Percentiles rank a stretch among this genome's conserved stretches.
These are phyloP conservation scores for Pogona vitticeps DNA, from an alignment of 2,113 vertebrate genomes.

Conservation along the genomic window DNA sequence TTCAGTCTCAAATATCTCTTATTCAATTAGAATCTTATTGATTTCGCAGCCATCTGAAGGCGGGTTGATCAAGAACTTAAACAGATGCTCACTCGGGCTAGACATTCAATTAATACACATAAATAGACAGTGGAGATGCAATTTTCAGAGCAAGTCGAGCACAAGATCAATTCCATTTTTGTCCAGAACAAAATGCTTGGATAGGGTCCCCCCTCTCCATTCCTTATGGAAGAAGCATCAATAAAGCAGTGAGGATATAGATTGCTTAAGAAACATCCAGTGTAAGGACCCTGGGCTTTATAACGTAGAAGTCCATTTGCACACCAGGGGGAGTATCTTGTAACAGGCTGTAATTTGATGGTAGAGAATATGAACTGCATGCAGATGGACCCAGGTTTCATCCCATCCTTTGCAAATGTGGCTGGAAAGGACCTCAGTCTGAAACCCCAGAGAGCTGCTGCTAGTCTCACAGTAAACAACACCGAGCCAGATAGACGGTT, in stretches of 20 bases:
- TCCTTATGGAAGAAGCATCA: neutral
- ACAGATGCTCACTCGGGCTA: constrained; percentile 51
- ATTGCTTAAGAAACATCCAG: rapidly evolving
- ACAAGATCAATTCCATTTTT: constrained; percentile 68
- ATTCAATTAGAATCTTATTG: constrained; percentile 70
- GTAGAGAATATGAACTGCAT: neutral
- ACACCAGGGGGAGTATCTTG: neutral
- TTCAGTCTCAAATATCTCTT: constrained; percentile 56
- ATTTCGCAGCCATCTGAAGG: constrained; percentile 51
- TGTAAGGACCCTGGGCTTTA: neutral
- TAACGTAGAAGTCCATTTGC: neutral
- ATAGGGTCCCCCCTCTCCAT: constrained; percentile 32
- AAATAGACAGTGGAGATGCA: constrained; percentile 66
- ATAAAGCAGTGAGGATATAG: neutral
- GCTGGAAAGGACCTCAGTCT: neutral
- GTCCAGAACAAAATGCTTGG: constrained; percentile 43
- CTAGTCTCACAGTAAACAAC: neutral
- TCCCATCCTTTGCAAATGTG: neutral
- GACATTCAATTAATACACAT: constrained; percentile 64
- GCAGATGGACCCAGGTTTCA: neutral
- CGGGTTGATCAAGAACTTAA: constrained; percentile 69
- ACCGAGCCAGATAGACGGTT: neutral
- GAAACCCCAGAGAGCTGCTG: neutral
- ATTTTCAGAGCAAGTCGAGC: constrained; percentile 67
- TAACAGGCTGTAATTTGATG: neutral